Conservation (phyloP, 2,797 vertebrate species). For the Cynopterus sphinx region DNA sequence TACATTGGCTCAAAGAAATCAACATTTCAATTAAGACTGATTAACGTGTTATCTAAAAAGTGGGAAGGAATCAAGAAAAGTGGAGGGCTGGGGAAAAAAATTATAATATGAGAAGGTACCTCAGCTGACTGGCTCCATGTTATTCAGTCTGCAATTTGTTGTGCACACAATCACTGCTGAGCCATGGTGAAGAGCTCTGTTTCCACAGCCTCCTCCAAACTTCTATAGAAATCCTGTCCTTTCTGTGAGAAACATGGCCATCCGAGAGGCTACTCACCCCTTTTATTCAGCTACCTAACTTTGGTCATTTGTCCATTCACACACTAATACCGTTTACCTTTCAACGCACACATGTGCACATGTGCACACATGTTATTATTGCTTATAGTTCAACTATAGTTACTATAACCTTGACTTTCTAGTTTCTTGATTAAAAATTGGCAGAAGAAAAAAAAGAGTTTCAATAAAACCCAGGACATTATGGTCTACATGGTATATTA, state of each 20-base stretch:
- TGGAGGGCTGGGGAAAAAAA: background rate
- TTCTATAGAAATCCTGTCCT: background rate
- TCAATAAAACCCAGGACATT: background rate
- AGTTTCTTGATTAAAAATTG: background rate
- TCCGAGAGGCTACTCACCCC: background rate
- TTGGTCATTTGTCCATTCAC: background rate
- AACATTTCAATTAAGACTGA: conserved; percentile 15
- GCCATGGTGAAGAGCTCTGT: background rate
- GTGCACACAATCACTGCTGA: background rate
- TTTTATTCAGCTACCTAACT: background rate
- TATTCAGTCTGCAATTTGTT: background rate
- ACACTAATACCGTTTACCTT: background rate
- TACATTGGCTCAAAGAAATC: background rate
- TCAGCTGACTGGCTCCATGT: too few relatives aligned
- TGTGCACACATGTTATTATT: background rate
- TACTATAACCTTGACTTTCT: background rate
- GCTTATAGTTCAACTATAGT: background rate
- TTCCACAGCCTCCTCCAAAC: background rate
- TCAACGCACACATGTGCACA: background rate
- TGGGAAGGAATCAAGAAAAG: background rate
- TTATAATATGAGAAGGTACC: background rate
- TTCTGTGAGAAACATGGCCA: background rate
- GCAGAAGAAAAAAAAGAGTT: background rate
- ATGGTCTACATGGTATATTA: background rate
- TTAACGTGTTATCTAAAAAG: background rate